Evolutionary conservation across 2,797 vertebrate genomes (phyloP), one percentile per base, ranked within the genome.

Genomic region (Silurus lanzhouensis): DNA sequence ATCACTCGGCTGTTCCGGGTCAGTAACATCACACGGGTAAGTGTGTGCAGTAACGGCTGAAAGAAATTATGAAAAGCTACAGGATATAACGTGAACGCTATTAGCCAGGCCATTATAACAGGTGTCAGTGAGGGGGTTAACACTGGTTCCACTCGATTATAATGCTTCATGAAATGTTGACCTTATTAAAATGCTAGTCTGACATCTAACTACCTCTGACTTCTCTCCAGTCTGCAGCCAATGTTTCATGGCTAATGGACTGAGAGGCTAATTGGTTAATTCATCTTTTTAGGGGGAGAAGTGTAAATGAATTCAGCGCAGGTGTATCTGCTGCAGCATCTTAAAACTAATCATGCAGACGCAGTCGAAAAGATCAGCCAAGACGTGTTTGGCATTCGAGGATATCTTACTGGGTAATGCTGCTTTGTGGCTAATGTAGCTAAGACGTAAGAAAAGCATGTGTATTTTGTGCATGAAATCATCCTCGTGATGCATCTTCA

Each of bases 1-100:
- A 96, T 98, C 84, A 96, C 96, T 82, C 96, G 97, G 25, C 96
- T 99, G 71, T 99, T 99, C 93, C 93, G 97, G 85, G 96, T 99
- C 9, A 97, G 97, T 94, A 99, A 99, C 89, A 91, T 98, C 90
- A 96, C 97, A 66, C 95, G 96, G 95, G 98, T 99, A 92, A 93
- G 38, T 38, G 93, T 86, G 13, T 22, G 6, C 48, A 31, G 48
- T 57, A 57, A 27, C 3, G 48, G n/a, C n/a, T 25, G 20, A 64
- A 10, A 20, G 13, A 63, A 27, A 25, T 74, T 5, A 44, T 58
- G 27, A 74, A 63, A 63, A n/a, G 58, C 19, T 61, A 22, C 12
- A 14, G 10, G 72, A 80, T 74, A 83, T 46, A 55, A 52, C 5
- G 61, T 68, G 52, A 17, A 15, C 48, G 55, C 80, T 31, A 63